Conservation (phyloP, 2,888 invertebrate species). For the Philhelius pedissequus region DNA sequence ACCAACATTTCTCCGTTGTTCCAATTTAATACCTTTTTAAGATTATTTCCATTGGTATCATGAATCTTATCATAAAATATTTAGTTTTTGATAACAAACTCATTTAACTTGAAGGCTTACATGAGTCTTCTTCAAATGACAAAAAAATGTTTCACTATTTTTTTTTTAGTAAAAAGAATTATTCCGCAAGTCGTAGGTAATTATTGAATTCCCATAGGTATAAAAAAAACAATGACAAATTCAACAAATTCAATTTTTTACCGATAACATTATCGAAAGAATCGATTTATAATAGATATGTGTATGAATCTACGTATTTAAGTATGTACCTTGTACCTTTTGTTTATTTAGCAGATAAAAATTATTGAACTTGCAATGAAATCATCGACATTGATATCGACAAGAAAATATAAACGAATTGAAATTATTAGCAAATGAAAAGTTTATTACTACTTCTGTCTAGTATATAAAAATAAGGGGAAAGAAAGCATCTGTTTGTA, state of each 20-base stretch:
- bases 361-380: constrained; percentile 1
- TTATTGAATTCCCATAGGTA: background rate
- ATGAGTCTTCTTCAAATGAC: background rate
- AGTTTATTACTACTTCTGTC: background rate
- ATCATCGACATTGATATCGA: constrained; percentile 14
- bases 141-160: too few species aligned
- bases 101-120: background rate
- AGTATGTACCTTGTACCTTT: background rate
- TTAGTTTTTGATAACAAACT: constrained; percentile 16
- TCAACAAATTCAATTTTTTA: background rate
- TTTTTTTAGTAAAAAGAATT: background rate
- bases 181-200: constrained; percentile 2
- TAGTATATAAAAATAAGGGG: background rate
- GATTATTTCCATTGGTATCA: constrained; percentile 28
- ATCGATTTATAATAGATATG: background rate
- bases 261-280: background rate
- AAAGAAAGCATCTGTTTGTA: constrained; percentile 4
- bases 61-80: constrained; percentile 31
- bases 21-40: constrained; percentile 9
- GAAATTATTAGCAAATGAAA: constrained; percentile 6
- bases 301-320: too few species aligned
- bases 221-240: background rate
- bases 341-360: background rate
- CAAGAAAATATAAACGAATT: background rate
- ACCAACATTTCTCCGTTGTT: background rate